Conservation (phyloP, 2,797 vertebrate species). For the Leptoclinus maculatus region DNA sequence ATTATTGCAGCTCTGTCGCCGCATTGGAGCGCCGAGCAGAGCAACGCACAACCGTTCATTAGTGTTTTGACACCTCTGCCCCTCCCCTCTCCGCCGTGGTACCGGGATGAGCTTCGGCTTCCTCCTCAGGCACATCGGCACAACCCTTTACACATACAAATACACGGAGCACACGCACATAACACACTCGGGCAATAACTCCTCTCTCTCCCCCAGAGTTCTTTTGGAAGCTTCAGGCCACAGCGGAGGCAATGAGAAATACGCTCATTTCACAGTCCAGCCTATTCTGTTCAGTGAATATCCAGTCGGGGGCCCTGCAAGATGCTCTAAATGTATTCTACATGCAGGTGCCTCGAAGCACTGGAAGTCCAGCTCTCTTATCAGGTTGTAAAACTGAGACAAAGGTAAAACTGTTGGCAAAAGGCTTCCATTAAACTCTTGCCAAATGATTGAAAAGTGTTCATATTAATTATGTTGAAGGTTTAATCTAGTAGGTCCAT, state of each 20-base stretch:
- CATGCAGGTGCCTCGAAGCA: constrained; percentile 34
- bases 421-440: neutral
- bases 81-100: constrained; percentile 23
- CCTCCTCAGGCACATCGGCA: constrained; percentile 43
- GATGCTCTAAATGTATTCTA: constrained; percentile 40
- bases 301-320: constrained; percentile 31
- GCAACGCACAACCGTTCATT: constrained; percentile 50
- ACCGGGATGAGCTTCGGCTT: constrained; percentile 43
- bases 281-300: constrained; percentile 48
- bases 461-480: neutral
- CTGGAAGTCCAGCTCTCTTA: constrained; percentile 8
- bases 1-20: constrained; percentile 46
- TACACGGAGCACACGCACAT: constrained; percentile 26
- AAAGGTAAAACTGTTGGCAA: neutral
- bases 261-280: constrained; percentile 58
- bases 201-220: constrained; percentile 42
- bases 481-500: neutral
- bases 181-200: constrained; percentile 60
- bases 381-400: constrained; percentile 17
- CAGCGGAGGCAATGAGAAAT: constrained; percentile 54
- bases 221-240: constrained; percentile 46
- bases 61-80: constrained; percentile 54
- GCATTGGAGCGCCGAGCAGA: constrained; percentile 21
- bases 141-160: constrained; percentile 58
- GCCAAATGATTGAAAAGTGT: neutral